Percentiles rank a stretch among this genome's conserved stretches.
These are phyloP conservation scores for Camponotus floridanus DNA, from an alignment of 1,140 invertebrate genomes.

Conservation along the genomic window DNA sequence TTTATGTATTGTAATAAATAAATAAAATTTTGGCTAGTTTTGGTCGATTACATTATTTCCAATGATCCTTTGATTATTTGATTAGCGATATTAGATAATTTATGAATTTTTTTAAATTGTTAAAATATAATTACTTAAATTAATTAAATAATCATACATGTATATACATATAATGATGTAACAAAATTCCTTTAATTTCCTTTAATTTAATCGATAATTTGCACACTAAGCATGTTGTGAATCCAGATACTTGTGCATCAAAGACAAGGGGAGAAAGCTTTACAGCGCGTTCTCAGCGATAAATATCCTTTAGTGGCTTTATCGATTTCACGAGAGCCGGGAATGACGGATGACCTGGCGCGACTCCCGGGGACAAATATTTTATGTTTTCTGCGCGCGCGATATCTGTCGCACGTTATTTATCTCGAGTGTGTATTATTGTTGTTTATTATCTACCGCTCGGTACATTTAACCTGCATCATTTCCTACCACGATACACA, in stretches of 20 bases:
- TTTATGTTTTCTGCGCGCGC: conserved; percentile 74
- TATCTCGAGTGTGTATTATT: conserved; percentile 81
- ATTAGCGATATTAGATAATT: no score
- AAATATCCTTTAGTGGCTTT: conserved; percentile 64
- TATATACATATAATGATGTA: neutral
- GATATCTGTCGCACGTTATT: conserved; percentile 79
- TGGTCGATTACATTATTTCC: no score
- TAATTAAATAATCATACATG: neutral
- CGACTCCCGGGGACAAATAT: conserved; percentile 70
- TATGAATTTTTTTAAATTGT: no score
- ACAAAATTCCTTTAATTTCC: neutral
- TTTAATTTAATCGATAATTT: neutral
- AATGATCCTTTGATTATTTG: no score
- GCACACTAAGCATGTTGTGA: neutral
- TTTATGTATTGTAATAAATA: no score
- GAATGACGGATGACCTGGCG: conserved; percentile 75
- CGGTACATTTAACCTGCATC: conserved; percentile 83
- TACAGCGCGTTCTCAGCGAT: conserved; percentile 38
- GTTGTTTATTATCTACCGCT: conserved; percentile 82
- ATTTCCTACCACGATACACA: conserved; percentile 70
- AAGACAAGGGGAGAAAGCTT: conserved; percentile 23
- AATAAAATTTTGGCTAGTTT: no score
- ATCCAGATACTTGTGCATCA: conserved; percentile 11
- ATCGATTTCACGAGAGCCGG: conserved; percentile 70
- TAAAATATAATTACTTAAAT: neutral